Conservation (phyloP, 2,888 invertebrate genomes). For the Diarsia dahlii region DNA sequence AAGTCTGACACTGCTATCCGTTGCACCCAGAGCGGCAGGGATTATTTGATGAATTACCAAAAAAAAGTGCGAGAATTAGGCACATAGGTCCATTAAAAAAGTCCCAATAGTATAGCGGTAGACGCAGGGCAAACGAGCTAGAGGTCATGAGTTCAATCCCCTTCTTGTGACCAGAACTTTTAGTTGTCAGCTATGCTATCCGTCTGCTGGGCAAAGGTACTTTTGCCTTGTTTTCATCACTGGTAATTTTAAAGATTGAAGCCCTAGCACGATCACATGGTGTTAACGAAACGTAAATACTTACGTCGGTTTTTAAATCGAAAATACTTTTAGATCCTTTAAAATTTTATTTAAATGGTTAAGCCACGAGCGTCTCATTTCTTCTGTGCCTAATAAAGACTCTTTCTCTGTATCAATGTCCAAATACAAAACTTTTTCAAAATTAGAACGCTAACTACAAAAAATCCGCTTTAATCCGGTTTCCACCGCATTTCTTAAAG, state of each 20-base stretch:
- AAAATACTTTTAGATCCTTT: no score
- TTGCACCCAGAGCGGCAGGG: no score
- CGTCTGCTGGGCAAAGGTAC: neutral
- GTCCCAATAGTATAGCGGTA: neutral
- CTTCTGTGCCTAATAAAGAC: neutral
- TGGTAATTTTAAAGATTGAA: neutral
- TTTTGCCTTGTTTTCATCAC: neutral
- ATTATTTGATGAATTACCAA: no score
- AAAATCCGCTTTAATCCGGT: constrained; percentile 24
- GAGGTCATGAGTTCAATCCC: neutral
- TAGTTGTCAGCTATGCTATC: neutral
- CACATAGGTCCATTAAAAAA: no score
- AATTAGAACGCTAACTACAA: constrained; percentile 14
- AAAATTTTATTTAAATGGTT: no score
- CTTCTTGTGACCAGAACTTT: neutral
- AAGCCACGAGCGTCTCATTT: no score
- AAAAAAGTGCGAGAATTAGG: no score
- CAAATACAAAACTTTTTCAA: neutral
- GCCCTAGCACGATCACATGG: neutral
- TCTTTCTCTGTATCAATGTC: neutral
- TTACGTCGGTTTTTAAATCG: no score
- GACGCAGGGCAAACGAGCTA: neutral
- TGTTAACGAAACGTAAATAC: neutral
- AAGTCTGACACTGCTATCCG: no score
- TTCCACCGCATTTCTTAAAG: constrained; percentile 52